These are phyloP conservation scores for Donacobius atricapilla DNA, from an alignment of 2,113 vertebrate genomes.

Conservation along the genomic window DNA sequence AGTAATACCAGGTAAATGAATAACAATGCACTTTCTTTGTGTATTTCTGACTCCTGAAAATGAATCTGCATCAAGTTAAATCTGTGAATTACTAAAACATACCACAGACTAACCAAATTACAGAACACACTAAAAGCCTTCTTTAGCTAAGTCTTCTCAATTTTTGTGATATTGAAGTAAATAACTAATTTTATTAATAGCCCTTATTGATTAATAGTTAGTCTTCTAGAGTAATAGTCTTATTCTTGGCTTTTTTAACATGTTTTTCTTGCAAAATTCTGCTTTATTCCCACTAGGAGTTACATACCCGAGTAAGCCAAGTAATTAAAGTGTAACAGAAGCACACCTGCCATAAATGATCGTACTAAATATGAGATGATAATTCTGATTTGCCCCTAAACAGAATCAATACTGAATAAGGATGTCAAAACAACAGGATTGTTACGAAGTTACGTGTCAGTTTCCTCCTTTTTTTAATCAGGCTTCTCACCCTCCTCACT, in stretches of 20 bases:
- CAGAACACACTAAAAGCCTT: background rate
- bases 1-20: background rate
- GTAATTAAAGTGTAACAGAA: background rate
- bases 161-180: background rate
- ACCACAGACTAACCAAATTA: background rate
- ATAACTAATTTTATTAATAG: background rate
- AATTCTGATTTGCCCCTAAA: background rate
- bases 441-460: background rate
- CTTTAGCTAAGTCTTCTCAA: background rate
- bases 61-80: background rate
- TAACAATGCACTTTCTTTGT: background rate
- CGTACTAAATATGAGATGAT: background rate
- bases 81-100: background rate
- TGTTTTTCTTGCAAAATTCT: background rate
- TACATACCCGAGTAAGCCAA: background rate
- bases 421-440: background rate
- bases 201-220: background rate
- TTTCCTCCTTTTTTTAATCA: background rate
- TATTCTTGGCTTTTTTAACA: background rate
- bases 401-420: background rate
- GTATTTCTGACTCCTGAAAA: background rate
- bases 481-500: background rate
- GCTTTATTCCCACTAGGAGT: background rate
- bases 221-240: background rate
- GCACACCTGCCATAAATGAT: background rate